Percentiles rank a stretch among this genome's conserved stretches.
These are phyloP conservation scores for Notocelia uddmanniana DNA, from an alignment of 2,888 invertebrate species.

Conservation along the genomic window DNA sequence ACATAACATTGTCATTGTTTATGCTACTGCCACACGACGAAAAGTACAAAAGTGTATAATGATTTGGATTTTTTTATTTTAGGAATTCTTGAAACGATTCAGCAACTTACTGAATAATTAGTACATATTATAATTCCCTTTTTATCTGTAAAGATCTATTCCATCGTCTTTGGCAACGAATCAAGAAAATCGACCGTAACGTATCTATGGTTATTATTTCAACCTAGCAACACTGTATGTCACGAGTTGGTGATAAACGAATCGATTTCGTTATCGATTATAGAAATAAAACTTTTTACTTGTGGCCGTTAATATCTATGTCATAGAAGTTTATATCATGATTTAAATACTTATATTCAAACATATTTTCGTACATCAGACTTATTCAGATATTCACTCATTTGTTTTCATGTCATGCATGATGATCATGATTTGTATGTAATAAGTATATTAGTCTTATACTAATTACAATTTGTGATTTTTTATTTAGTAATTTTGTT, in stretches of 20 bases:
- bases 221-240: slow-evolving; percentile 15
- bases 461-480: too few relatives aligned
- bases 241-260: slow-evolving; percentile 38
- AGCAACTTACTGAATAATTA: background rate
- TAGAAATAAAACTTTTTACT: background rate
- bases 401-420: too few relatives aligned
- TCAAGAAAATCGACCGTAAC: slow-evolving; percentile 24
- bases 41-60: background rate
- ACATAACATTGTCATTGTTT: slow-evolving; percentile 1
- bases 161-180: slow-evolving; percentile 30
- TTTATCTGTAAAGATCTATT: background rate
- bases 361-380: too few relatives aligned
- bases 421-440: too few relatives aligned
- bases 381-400: too few relatives aligned
- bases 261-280: background rate
- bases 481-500: too few relatives aligned
- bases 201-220: slow-evolving; percentile 29
- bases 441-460: too few relatives aligned
- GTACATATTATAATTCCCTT: background rate
- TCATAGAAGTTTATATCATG: background rate
- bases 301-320: background rate
- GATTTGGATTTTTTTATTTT: background rate
- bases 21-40: background rate
- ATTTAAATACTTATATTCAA: background rate
- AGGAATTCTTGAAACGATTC: background rate